Base-by-base conservation (phyloP, 2,888 invertebrate species). In the Andrena hattorfiana region DNA sequence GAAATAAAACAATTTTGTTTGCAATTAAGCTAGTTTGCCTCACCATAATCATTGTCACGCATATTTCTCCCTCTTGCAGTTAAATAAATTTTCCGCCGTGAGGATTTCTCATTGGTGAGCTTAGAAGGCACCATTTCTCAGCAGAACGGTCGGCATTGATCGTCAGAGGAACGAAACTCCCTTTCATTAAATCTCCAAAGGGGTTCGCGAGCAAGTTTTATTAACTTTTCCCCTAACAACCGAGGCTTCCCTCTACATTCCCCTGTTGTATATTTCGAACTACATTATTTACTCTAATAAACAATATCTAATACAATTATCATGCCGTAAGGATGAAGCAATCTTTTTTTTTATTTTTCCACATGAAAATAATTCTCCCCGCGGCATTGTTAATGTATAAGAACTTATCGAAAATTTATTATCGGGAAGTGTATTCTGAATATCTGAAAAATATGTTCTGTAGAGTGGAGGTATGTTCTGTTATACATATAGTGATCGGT, bases 401-500 rank as follows among this genome's bases (percentile, higher is more conserved):
- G 16, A 42, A 42, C 4, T 5, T 42, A 16, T 20, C 23, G 23
- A 60, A 51, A 66, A 54, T 42, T 26, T n/a, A 0, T 35, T 30
- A 1, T 8, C 42, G 4, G 1, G 13, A 28, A 66, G 49, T 48
- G 49, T 51, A 68, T 71, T 78, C 35, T 64, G 28, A 72, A 82
- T 72, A 49, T 70, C 26, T 77, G 64, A 84, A 87, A 85, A 84
- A 88, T 86, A 67, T 70, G 69, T 59, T 73, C 63, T 64, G 67
- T 73, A 49, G 67, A 74, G 70, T 72, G 59, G 67, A 81, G 69
- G 80, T 77, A 86, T 63, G 73, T 81, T 88, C 79, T 69, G 82
- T 77, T 77, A 42, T 42, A 42, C 42, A 42, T 16, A 42, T 42
- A 89, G 83, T 76, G 87, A 88, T 89, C 90, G 89, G 79, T 85